Percentiles rank a stretch among this genome's conserved stretches.
phyloP scores from a whole-genome alignment of 2,797 vertebrate genomes.

The Melanotaenia pygmaea region DNA sequence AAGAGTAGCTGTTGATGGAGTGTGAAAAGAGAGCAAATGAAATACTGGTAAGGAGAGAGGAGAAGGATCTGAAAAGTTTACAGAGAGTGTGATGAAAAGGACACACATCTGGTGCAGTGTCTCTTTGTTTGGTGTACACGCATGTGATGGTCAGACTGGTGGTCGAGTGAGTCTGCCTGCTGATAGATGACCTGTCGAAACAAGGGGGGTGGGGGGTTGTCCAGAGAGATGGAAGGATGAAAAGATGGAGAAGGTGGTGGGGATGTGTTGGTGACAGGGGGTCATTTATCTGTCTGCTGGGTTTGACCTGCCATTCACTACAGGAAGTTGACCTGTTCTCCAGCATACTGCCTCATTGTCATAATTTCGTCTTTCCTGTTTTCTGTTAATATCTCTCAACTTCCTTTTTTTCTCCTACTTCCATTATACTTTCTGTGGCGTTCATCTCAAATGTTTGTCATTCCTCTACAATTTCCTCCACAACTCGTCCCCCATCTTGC shows the following conservation, averaged over 20 bases:
- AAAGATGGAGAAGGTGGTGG: slow-evolving; percentile 30
- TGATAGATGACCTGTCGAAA: slow-evolving; percentile 65
- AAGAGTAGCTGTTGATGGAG: slow-evolving; percentile 18
- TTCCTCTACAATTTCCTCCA: not conserved
- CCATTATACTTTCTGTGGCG: not conserved
- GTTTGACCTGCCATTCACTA: slow-evolving; percentile 44
- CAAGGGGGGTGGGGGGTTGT: slow-evolving; percentile 12
- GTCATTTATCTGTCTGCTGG: slow-evolving; percentile 71
- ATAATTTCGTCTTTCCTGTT: slow-evolving; percentile 6
- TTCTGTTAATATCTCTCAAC: not conserved
- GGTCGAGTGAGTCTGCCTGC: slow-evolving; percentile 27
- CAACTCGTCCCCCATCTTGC: not conserved
- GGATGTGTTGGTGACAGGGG: slow-evolving; percentile 54
- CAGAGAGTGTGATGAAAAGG: slow-evolving; percentile 2
- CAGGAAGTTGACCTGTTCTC: slow-evolving; percentile 31
- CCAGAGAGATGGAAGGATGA: slow-evolving; percentile 10
- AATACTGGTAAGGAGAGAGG: not conserved
- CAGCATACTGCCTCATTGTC: slow-evolving; percentile 15
- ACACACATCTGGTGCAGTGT: slow-evolving; percentile 35
- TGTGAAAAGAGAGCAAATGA: not conserved
- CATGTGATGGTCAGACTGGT: slow-evolving; percentile 17
- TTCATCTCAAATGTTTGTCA: too few species aligned
- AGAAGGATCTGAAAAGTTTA: slow-evolving; percentile 11
- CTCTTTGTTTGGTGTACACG: slow-evolving; percentile 35
- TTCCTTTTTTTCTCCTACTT: not conserved